phyloP scores from a whole-genome alignment of 2,113 vertebrate species.

The Corvus moneduloides region DNA sequence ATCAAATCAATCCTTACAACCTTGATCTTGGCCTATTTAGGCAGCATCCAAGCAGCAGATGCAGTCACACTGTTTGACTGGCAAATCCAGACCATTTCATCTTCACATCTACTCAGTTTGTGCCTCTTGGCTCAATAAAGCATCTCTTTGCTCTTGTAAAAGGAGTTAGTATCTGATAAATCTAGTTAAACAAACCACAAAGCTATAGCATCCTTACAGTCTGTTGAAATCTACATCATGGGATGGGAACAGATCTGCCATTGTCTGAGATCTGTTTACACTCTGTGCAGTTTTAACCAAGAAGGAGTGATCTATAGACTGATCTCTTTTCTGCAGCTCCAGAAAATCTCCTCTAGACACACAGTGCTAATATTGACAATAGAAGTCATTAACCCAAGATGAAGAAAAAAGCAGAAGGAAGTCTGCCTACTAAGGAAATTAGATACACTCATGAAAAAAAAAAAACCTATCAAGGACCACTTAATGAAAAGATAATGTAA shows the following conservation, averaged over 20 bases:
- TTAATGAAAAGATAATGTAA: not conserved
- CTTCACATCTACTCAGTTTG: not conserved
- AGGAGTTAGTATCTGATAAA: not conserved
- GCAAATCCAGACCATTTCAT: constrained; percentile 38
- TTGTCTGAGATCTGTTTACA: not conserved
- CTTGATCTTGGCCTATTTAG: constrained; percentile 36
- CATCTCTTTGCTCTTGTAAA: not conserved
- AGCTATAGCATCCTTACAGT: not conserved
- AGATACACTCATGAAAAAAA: not conserved
- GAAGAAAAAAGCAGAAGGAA: not conserved
- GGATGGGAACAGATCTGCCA: not conserved
- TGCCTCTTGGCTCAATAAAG: not conserved
- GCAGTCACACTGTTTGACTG: not conserved
- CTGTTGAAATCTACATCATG: not conserved
- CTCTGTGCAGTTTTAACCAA: not conserved
- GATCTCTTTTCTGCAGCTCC: not conserved
- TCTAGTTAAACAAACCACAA: not conserved
- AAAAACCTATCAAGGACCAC: not conserved
- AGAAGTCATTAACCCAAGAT: not conserved
- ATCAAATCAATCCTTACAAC: not conserved
- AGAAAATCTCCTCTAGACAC: constrained; percentile 2
- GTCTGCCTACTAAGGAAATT: not conserved
- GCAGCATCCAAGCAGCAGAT: not conserved
- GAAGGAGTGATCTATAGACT: not conserved
- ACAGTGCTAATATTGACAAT: not conserved